Evolutionary conservation across 2,888 invertebrate species (phyloP).

Genomic region (Zonitis immaculata): DNA sequence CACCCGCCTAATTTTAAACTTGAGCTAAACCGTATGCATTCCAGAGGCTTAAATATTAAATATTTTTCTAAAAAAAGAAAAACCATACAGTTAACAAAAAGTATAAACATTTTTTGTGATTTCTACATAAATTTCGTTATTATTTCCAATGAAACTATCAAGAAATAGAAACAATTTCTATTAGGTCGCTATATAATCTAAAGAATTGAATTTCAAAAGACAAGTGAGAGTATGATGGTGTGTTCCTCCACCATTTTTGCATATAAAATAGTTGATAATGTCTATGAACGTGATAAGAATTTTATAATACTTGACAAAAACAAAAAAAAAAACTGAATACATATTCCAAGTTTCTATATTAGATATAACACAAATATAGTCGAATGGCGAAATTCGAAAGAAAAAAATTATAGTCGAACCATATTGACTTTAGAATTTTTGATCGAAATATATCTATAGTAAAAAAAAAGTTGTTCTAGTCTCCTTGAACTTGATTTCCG

Average conservation of each 20-base stretch:
- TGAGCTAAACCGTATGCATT: conserved; percentile 25
- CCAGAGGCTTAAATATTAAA: conserved; percentile 11
- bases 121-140: no score
- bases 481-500: no score
- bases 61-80: conserved; percentile 5
- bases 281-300: conserved; percentile 16
- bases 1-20: conserved; percentile 37
- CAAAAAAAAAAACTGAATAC: background rate
- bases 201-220: background rate
- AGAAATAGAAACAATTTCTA: background rate
- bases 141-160: no score
- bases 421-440: no score
- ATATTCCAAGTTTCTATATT: no score
- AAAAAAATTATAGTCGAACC: background rate
- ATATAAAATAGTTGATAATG: conserved; percentile 17
- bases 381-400: no score
- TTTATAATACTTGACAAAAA: conserved; percentile 3
- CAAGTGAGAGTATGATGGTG: background rate
- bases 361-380: no score
- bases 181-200: background rate
- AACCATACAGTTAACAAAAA: no score
- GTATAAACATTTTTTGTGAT: no score
- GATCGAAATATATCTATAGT: no score
- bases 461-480: no score
- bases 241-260: conserved; percentile 11